Conservation (phyloP, 2,113 vertebrate genomes). For the Columba janthina region DNA sequence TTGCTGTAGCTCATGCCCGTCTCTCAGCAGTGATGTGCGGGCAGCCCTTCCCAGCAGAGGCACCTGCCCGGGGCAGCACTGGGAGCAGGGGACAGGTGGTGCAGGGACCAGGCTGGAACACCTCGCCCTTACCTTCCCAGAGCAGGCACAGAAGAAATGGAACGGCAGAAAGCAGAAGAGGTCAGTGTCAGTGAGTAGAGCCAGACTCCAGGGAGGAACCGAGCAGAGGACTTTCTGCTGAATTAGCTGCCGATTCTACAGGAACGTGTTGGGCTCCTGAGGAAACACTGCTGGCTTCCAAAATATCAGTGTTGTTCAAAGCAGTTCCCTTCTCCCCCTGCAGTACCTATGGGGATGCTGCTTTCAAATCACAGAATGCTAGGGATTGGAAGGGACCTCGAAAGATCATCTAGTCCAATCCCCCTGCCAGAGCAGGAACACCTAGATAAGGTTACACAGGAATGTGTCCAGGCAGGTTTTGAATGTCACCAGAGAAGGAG, state of each 20-base stretch:
- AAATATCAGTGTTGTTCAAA: not conserved
- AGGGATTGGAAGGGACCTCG: no score
- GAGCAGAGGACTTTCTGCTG: not conserved
- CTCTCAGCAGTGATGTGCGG: accelerated
- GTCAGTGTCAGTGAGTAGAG: accelerated
- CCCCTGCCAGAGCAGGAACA: no score
- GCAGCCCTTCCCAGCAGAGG: not conserved
- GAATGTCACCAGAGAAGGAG: no score
- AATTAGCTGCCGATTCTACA: not conserved
- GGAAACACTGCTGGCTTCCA: not conserved
- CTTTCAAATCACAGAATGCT: not conserved
- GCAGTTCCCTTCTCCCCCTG: not conserved
- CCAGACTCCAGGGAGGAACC: not conserved
- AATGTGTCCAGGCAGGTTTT: no score
- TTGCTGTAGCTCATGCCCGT: accelerated
- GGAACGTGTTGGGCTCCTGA: not conserved
- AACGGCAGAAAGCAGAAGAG: not conserved
- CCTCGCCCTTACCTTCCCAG: not conserved
- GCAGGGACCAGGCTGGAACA: not conserved
- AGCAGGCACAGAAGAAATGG: accelerated
- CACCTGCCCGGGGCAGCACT: not conserved
- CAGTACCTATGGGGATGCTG: not conserved
- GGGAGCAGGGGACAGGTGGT: not conserved
- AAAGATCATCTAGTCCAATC: no score
- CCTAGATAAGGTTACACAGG: no score